Conservation (phyloP, 2,113 vertebrate genomes). For the Paraplagusia blochii region DNA sequence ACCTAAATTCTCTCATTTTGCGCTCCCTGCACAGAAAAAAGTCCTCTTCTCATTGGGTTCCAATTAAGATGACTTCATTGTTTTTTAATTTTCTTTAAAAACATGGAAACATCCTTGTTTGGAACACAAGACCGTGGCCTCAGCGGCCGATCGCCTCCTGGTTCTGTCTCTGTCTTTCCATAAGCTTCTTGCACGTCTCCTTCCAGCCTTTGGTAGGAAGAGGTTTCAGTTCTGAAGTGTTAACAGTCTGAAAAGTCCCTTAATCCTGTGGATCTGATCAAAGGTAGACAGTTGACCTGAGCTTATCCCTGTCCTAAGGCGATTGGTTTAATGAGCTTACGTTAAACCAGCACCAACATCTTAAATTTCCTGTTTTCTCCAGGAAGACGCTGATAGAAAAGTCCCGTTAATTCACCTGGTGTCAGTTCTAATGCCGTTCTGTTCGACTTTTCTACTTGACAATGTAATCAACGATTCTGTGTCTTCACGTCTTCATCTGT, state of each 20-base stretch:
- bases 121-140: background rate
- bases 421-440: background rate
- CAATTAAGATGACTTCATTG: no score
- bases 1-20: no score
- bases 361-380: constrained; percentile 18
- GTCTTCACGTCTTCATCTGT: background rate
- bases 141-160: constrained; percentile 3
- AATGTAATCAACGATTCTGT: background rate
- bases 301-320: constrained; percentile 59
- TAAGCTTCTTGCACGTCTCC: background rate
- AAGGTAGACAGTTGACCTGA: constrained; percentile 65
- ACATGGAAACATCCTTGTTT: no score
- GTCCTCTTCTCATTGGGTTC: no score
- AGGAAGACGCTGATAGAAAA: background rate
- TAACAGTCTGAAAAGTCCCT: constrained; percentile 34
- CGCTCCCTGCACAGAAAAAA: no score
- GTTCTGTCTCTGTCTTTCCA: background rate
- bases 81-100: no score
- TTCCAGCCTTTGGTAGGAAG: constrained; percentile 21
- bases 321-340: constrained; percentile 68
- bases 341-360: constrained; percentile 40
- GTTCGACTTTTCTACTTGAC: background rate
- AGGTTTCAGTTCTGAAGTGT: constrained; percentile 37
- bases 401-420: no score
- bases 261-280: constrained; percentile 70